phyloP scores from a whole-genome alignment of 1,140 invertebrate genomes.

The Zelostemma sp. region DNA sequence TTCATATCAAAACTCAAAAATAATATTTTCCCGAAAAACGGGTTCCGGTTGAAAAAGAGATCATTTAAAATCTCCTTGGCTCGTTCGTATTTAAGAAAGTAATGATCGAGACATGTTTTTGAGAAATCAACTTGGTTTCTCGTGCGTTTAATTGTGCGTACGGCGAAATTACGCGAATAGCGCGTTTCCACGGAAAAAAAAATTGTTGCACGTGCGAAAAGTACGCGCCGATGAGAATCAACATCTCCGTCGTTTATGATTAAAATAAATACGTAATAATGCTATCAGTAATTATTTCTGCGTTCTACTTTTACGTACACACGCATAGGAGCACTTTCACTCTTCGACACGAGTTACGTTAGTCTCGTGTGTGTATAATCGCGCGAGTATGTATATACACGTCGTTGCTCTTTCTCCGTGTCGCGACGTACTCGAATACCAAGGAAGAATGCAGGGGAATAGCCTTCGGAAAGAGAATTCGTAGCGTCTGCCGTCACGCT shows the following conservation, averaged over 20 bases:
- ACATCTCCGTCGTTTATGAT: not conserved
- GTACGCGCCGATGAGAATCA: not conserved
- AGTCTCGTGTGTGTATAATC: not conserved
- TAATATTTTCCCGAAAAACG: no score
- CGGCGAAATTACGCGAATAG: no score
- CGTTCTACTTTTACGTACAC: constrained; percentile 23
- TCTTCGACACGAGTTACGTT: constrained; percentile 26
- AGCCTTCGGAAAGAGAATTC: constrained; percentile 12
- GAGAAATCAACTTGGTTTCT: no score
- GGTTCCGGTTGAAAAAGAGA: no score
- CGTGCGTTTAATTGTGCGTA: no score
- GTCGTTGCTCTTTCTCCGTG: not conserved
- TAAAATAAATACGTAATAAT: constrained; percentile 15
- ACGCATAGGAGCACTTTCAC: constrained; percentile 17
- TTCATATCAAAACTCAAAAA: no score
- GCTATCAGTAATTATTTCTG: constrained; percentile 13
- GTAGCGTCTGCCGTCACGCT: constrained; percentile 15
- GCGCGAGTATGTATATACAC: no score
- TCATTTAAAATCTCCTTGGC: no score
- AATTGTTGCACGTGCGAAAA: constrained; percentile 3
- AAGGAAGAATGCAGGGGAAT: not conserved
- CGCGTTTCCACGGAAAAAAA: not conserved
- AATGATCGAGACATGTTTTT: no score
- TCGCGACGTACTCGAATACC: not conserved
- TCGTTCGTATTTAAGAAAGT: no score